These are phyloP conservation scores for Lepidothrix coronata DNA, from an alignment of 2,113 vertebrate genomes.

Conservation along the genomic window DNA sequence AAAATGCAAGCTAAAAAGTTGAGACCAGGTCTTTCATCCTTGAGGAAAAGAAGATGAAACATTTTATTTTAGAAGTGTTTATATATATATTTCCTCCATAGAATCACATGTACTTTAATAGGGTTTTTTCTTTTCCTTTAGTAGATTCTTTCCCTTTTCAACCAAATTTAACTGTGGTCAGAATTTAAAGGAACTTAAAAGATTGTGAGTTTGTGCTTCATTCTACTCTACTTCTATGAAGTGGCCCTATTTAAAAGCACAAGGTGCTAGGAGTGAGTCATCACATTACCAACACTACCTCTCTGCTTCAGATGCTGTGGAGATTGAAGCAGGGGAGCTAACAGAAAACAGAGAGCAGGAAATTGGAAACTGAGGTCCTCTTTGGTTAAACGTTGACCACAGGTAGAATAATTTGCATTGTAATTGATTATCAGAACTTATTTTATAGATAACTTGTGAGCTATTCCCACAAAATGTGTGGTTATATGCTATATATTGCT, in stretches of 20 bases:
- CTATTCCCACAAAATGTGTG: background rate
- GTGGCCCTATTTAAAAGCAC: background rate
- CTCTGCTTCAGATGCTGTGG: background rate
- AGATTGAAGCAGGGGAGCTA: background rate
- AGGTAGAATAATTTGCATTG: background rate
- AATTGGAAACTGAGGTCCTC: background rate
- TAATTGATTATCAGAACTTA: background rate
- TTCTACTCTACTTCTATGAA: background rate
- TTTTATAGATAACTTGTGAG: background rate
- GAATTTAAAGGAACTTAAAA: background rate
- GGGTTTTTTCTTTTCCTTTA: background rate
- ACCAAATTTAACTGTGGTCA: background rate
- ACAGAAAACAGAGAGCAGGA: background rate
- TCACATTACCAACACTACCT: background rate
- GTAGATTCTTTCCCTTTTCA: background rate
- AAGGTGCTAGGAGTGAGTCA: background rate
- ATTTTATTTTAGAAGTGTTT: background rate
- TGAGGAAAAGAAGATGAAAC: background rate
- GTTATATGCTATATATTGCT: background rate
- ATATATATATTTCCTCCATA: background rate
- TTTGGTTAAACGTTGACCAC: background rate
- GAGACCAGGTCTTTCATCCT: background rate
- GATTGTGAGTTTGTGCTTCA: background rate
- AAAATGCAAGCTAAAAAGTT: background rate
- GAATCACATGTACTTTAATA: background rate